Percentiles rank a stretch among this genome's conserved stretches.
phyloP scores from a whole-genome alignment of 2,888 invertebrate genomes.

The Polydrusus cervinus region DNA sequence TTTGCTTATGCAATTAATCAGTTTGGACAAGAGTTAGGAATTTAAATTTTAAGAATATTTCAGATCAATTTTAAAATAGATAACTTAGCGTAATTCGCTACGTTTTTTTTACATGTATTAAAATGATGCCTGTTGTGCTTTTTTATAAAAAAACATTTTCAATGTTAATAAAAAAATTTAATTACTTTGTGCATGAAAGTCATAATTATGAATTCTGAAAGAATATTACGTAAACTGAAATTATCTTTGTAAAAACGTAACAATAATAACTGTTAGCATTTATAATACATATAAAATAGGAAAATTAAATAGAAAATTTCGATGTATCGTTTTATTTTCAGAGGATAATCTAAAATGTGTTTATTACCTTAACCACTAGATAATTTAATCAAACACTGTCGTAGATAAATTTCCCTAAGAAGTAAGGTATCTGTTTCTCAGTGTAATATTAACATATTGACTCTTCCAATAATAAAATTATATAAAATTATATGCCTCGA shows the following conservation, averaged over 20 bases:
- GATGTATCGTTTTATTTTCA: conserved; percentile 30
- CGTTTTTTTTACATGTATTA: too few species aligned
- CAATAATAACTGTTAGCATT: conserved; percentile 31
- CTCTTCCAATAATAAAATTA: conserved; percentile 54
- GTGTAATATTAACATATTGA: conserved; percentile 51
- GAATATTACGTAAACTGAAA: not conserved
- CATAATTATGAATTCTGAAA: too few species aligned
- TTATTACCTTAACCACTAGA: conserved; percentile 36
- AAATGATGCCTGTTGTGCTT: too few species aligned
- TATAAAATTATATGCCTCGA: conserved; percentile 23
- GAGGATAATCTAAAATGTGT: conserved; percentile 24
- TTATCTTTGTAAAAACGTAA: not conserved
- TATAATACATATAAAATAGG: conserved; percentile 15
- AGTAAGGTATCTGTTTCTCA: conserved; percentile 49
- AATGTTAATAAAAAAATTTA: too few species aligned
- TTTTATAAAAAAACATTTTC: too few species aligned
- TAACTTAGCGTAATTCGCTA: too few species aligned
- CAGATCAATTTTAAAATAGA: too few species aligned
- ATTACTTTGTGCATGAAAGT: too few species aligned
- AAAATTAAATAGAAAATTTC: conserved; percentile 21
- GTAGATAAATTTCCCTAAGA: conserved; percentile 32
- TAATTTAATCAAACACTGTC: conserved; percentile 45
- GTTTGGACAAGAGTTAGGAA: not conserved
- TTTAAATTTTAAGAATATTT: not conserved
- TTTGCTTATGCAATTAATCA: not conserved